Evolutionary conservation across 2,113 vertebrate species (phyloP), one percentile per base, ranked within the genome.

Genomic region (Neolamprologus fasciatus): DNA sequence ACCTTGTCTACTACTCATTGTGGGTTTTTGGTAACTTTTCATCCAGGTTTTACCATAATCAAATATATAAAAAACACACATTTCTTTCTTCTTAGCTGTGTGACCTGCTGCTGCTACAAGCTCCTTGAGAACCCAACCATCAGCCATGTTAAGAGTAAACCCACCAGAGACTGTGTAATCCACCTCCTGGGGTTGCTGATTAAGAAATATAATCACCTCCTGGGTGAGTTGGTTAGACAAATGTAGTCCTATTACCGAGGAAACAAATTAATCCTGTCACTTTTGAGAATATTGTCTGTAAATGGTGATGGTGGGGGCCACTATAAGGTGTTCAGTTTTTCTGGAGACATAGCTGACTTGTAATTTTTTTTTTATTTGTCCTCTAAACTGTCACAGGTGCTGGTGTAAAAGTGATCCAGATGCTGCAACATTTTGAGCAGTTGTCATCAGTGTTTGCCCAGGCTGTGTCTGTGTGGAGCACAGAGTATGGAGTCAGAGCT

Each of bases 381-480:
- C 11, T 80, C 4, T n/a, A 9, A 57, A 87, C 14, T 54, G 17
- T 35, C 35, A 1, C 94, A 99, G 98, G 96, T 93, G 98, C 97
- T 5, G 97, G 97, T 57, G 96, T 99, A 81, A 99, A 98, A 94
- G 97, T 99, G 86, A 97, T 97, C 2, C 98, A 98, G 96, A 93
- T 99, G 95, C 92, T 99, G 61, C 98, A 99, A 93, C 98, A 99
- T 92, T 99, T 99, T 13, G 99, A 99, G 86, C 99, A 99, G 54
- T 95, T 99, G 80, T 95, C 98, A 1, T 88, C 97, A 0, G 96
- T 98, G 17, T 97, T 98, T 89, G 98, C 97, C 0, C 97, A 97
- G 33, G 97, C 98, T 2, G 97, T 99, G 88, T 97, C 94, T 63
- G 89, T 97, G 3, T 99, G 99, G 98, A 97, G 96, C 86, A 96